Percentiles rank a stretch among this genome's conserved stretches.
Conservation (phyloP, 2,888 invertebrate species). For the Endomychus coccineus region DNA sequence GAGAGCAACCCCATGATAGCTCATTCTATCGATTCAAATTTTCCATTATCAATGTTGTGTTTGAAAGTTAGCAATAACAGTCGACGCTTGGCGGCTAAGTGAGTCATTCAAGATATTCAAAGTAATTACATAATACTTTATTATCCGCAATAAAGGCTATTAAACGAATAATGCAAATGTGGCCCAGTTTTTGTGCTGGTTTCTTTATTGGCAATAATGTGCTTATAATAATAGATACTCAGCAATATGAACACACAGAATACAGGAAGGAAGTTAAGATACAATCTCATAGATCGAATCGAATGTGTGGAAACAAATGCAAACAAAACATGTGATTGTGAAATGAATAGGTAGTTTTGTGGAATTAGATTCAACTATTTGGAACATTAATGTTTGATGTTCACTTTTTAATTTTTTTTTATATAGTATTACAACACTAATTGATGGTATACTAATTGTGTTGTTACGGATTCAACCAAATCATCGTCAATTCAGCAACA, state of each 20-base stretch:
- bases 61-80: too few relatives aligned
- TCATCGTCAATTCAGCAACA: too few relatives aligned
- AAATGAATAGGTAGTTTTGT: slow-evolving; percentile 25
- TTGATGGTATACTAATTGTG: too few relatives aligned
- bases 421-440: too few relatives aligned
- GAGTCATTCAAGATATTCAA: slow-evolving; percentile 16
- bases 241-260: slow-evolving; percentile 30
- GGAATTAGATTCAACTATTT: slow-evolving; percentile 18
- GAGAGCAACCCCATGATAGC: too few relatives aligned
- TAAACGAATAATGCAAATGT: slow-evolving; percentile 31
- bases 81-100: too few relatives aligned
- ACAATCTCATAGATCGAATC: slow-evolving; percentile 33
- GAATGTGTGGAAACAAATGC: slow-evolving; percentile 34
- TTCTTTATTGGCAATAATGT: slow-evolving; percentile 32
- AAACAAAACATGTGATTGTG: slow-evolving; percentile 32
- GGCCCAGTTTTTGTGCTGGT: slow-evolving; percentile 27
- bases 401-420: too few relatives aligned
- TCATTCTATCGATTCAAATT: too few relatives aligned
- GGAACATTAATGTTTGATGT: slow-evolving; percentile 7
- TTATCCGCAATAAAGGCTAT: slow-evolving; percentile 21
- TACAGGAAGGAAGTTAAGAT: slow-evolving; percentile 37
- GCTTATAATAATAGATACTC: slow-evolving; percentile 34
- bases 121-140: slow-evolving; percentile 14
- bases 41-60: too few relatives aligned
- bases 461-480: too few relatives aligned